Conservation (phyloP, 2,113 vertebrate genomes). For the Aptenodytes forsteri region DNA sequence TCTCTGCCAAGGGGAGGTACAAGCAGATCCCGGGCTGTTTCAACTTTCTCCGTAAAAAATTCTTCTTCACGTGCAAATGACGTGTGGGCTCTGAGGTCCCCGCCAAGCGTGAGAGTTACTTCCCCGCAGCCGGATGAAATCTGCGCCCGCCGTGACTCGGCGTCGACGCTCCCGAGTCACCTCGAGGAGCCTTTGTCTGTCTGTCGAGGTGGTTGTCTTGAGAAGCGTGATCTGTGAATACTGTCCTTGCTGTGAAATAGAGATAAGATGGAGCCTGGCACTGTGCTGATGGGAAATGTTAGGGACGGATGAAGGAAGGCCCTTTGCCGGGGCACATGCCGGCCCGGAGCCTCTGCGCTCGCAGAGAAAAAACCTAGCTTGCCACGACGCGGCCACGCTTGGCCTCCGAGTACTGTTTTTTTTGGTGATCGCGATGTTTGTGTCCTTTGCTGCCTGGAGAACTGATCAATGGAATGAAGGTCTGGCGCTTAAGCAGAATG, state of each 20-base stretch:
- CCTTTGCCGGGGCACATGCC: rapidly evolving
- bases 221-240: rapidly evolving
- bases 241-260: background rate
- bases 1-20: conserved; percentile 86
- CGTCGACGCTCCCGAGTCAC: rapidly evolving
- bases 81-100: rapidly evolving
- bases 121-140: rapidly evolving
- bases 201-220: background rate
- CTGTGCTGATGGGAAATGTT: rapidly evolving
- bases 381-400: rapidly evolving
- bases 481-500: background rate
- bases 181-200: background rate
- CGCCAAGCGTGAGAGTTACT: rapidly evolving
- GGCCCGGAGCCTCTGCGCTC: rapidly evolving
- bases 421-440: rapidly evolving
- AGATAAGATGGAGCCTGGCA: background rate
- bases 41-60: conserved; percentile 90
- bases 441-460: background rate
- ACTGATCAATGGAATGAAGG: background rate
- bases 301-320: background rate
- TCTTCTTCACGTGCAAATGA: conserved; percentile 78
- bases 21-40: conserved; percentile 94
- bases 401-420: background rate
- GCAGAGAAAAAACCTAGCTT: too few relatives aligned
- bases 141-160: rapidly evolving